Evolutionary conservation across 2,888 invertebrate genomes (phyloP).

Genomic region (Tanytarsus gracilentus): DNA sequence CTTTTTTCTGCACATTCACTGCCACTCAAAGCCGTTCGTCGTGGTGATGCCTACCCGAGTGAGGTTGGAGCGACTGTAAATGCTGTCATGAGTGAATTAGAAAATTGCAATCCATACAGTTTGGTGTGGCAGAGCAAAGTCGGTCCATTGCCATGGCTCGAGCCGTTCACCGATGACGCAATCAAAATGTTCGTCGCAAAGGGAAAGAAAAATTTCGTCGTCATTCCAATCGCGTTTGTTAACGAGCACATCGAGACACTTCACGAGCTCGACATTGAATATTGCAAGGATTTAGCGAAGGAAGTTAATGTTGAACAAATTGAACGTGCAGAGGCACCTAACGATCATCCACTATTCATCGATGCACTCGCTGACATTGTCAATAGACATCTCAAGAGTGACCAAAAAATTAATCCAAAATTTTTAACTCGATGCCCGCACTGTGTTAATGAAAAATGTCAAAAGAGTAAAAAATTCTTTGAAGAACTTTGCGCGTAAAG

Average conservation of each 20-base stretch:
- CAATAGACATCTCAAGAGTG: constrained; percentile 55
- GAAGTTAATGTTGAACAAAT: constrained; percentile 76
- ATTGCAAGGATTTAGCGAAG: constrained; percentile 77
- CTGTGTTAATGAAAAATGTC: constrained; percentile 66
- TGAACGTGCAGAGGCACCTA: constrained; percentile 77
- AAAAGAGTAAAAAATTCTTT: constrained; percentile 66
- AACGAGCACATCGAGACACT: constrained; percentile 96
- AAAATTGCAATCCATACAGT: constrained; percentile 65
- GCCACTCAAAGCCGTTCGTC: constrained; percentile 80
- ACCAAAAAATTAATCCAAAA: constrained; percentile 58
- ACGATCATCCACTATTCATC: constrained; percentile 88
- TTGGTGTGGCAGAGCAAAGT: constrained; percentile 97
- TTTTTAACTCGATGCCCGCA: constrained; percentile 78
- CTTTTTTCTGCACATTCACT: constrained; percentile 93
- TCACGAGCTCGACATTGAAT: constrained; percentile 93
- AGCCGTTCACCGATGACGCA: constrained; percentile 82
- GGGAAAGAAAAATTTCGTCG: constrained; percentile 73
- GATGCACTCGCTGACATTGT: constrained; percentile 77
- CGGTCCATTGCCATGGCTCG: constrained; percentile 87
- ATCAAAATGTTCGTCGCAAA: constrained; percentile 74
- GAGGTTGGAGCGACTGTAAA: constrained; percentile 90
- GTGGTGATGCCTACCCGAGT: constrained; percentile 91
- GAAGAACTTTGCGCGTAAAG: constrained; percentile 47
- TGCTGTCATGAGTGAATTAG: constrained; percentile 71
- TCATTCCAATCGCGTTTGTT: constrained; percentile 94